Evolutionary conservation across 1,140 invertebrate species (phyloP).

Genomic region (Thaumatotibia leucotreta): DNA sequence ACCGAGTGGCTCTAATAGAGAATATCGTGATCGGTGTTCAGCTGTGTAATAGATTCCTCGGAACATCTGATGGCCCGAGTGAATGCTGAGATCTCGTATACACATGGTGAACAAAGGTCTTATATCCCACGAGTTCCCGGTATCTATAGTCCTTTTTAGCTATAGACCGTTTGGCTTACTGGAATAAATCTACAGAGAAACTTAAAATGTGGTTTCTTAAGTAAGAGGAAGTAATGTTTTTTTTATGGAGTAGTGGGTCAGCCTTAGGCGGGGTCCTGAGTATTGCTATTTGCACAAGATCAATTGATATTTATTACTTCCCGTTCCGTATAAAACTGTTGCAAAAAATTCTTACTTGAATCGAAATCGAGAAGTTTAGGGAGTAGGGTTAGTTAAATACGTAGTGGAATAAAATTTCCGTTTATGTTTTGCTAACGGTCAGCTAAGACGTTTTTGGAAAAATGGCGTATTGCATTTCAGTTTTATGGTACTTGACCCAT

Average conservation of each 20-base stretch:
- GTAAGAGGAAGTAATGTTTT: not conserved
- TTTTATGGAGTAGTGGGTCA: not conserved
- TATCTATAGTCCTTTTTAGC: not conserved
- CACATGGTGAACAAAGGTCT: not conserved
- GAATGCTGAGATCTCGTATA: not conserved
- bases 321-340: not conserved
- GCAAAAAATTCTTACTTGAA: not conserved
- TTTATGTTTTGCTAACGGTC: not conserved
- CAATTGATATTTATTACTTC: not conserved
- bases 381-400: not conserved
- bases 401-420: not conserved
- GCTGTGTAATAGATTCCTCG: constrained; percentile 25
- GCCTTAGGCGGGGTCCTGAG: not conserved
- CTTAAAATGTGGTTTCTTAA: not conserved
- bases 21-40: not conserved
- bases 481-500: too few species aligned
- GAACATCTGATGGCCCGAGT: constrained; percentile 21
- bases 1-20: constrained; percentile 20
- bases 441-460: too few species aligned
- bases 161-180: not conserved
- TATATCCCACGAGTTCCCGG: not conserved
- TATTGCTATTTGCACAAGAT: not conserved
- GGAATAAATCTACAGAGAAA: not conserved
- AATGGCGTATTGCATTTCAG: too few species aligned
- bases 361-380: not conserved